Conservation (phyloP, 2,113 vertebrate species). For the Picathartes gymnocephalus region DNA sequence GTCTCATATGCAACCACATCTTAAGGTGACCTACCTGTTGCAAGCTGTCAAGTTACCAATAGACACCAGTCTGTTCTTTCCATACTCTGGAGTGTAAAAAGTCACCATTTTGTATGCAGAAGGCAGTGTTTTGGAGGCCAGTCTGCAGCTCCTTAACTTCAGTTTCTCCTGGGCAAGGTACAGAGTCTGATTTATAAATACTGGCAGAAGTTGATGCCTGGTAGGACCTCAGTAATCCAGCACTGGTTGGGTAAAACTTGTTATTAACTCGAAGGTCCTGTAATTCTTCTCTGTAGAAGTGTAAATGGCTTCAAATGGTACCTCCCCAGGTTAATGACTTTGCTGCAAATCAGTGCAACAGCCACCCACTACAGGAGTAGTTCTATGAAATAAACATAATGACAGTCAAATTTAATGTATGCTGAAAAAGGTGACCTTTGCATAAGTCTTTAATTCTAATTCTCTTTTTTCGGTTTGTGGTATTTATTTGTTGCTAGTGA, state of each 20-base stretch:
- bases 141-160: neutral
- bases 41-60: neutral
- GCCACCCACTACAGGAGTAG: neutral
- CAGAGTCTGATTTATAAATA: neutral
- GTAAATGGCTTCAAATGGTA: neutral
- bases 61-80: neutral
- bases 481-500: slow-evolving; percentile 9
- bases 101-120: neutral
- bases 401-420: neutral
- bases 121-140: neutral
- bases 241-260: neutral
- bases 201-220: neutral
- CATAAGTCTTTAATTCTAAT: neutral
- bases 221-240: neutral
- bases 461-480: neutral
- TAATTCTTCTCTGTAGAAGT: neutral
- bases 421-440: neutral
- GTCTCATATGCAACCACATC: neutral
- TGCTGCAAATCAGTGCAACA: neutral
- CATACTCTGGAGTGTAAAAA: neutral
- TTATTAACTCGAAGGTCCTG: neutral
- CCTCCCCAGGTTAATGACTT: neutral
- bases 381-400: neutral
- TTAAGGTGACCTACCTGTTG: neutral
- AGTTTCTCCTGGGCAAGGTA: neutral